Conservation (phyloP, 2,113 vertebrate genomes). For the Ageneiosus marmoratus region DNA sequence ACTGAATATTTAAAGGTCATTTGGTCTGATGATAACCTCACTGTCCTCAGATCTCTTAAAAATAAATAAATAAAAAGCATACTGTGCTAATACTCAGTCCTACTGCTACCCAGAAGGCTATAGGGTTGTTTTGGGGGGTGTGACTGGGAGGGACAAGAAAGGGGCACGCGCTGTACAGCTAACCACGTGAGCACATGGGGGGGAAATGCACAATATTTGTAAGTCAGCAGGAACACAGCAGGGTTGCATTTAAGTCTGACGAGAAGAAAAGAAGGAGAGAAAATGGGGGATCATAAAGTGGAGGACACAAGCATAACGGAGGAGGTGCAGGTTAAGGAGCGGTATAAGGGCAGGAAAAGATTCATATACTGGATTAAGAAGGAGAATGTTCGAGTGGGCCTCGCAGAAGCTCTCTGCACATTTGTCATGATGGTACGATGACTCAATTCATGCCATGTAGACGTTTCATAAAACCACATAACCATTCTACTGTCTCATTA, state of each 20-base stretch:
- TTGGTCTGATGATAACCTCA: neutral
- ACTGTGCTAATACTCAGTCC: neutral
- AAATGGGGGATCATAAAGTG: constrained; percentile 45
- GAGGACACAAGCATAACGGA: constrained; percentile 55
- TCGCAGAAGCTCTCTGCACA: constrained; percentile 77
- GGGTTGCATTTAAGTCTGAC: neutral
- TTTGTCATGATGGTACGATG: constrained; percentile 84
- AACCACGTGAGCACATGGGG: neutral
- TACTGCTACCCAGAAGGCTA: constrained; percentile 11
- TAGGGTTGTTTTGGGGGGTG: constrained; percentile 30
- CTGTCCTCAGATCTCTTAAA: neutral
- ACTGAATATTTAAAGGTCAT: constrained; percentile 25
- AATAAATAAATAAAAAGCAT: neutral
- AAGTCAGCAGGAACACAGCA: neutral
- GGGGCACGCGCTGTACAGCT: neutral
- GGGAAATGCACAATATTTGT: neutral
- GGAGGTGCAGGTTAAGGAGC: constrained; percentile 15
- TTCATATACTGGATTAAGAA: constrained; percentile 64
- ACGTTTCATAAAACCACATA: neutral
- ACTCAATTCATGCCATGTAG: neutral
- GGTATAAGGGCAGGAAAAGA: constrained; percentile 5
- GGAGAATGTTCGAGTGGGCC: constrained; percentile 68
- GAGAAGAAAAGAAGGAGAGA: neutral
- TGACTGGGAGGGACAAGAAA: constrained; percentile 30
- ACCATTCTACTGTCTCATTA: neutral